Evolutionary conservation across 2,888 invertebrate species (phyloP), one percentile per base, ranked within the genome.

Genomic region (Hedychridium roseum): DNA sequence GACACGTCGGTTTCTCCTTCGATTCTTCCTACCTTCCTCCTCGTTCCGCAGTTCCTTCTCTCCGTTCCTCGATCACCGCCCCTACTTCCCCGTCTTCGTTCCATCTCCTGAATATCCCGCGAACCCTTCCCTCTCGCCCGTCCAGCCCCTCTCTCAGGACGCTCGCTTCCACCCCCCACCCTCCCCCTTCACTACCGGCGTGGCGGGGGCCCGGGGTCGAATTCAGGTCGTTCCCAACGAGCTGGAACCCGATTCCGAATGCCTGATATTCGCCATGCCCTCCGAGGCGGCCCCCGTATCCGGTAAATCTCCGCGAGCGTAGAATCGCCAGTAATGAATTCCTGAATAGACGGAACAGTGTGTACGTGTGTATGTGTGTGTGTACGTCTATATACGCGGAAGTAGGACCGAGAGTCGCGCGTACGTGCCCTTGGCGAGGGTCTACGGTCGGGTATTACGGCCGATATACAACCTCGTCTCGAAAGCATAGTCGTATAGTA

Each of bases 281-380:
- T 44, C 17, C 40, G 47, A 62, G 50, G 50, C 38, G 16, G 49
- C 43, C 54, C 39, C 56, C 49, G 50, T 51, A 59, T 56, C 63
- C 61, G 60, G 51, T 47, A 59, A 54, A 63, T 63, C 62, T 62
- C 60, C 54, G 50, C 31, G 49, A 54, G 35, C 43, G 45, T 48
- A 65, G 66, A 68, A 66, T 66, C 61, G 65, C 52, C 59, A 63
- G 50, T 66, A 68, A 68, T 68, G 68, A 68, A 66, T 68, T 68
- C 65, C 64, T 65, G 66, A 66, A 68, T 68, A 64, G 66, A 47
- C 47, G 51, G 47, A 47, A 49, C n/a, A n/a, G n/a, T n/a, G n/a
- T n/a, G n/a, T n/a, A n/a, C n/a, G n/a, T n/a, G n/a, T n/a, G n/a
- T n/a, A n/a, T n/a, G n/a, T n/a, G n/a, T n/a, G n/a, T n/a, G n/a